phyloP scores from a whole-genome alignment of 2,888 invertebrate genomes.

The Drosophila anomalata region DNA sequence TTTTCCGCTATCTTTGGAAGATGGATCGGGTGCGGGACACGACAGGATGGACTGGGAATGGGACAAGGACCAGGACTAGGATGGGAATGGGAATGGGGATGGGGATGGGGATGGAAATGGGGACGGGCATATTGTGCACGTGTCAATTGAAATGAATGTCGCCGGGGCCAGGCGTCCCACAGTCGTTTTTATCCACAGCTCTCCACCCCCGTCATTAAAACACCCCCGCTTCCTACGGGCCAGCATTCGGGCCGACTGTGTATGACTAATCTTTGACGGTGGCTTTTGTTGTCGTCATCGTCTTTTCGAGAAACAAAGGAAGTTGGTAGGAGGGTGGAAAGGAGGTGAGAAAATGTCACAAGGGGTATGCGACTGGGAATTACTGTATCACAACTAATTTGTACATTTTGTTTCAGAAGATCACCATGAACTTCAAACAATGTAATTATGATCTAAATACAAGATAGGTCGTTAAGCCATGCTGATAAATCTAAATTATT shows the following conservation, averaged over 20 bases:
- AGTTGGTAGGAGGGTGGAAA: background rate
- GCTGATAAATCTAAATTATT: background rate
- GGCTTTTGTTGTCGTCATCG: conserved; percentile 55
- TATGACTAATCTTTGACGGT: conserved; percentile 75
- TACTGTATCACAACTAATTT: conserved; percentile 3
- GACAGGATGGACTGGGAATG: background rate
- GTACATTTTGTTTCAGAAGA: background rate
- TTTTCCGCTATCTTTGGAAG: conserved; percentile 63
- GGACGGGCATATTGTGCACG: conserved; percentile 59
- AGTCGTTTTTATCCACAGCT: conserved; percentile 51
- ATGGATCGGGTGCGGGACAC: conserved; percentile 5
- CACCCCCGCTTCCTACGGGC: conserved; percentile 11
- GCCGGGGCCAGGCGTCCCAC: conserved; percentile 60
- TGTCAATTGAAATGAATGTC: conserved; percentile 82
- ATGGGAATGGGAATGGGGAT: background rate
- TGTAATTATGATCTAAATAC: background rate
- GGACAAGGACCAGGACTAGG: background rate
- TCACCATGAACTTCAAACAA: background rate
- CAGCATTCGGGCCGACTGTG: conserved; percentile 52
- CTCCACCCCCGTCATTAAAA: conserved; percentile 5
- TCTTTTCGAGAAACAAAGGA: conserved; percentile 40
- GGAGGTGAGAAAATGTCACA: background rate
- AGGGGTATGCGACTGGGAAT: conserved; percentile 9
- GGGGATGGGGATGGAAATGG: background rate
- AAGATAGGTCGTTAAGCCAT: background rate